Conservation (phyloP, 1,140 invertebrate genomes). For the Scaptomyza graminum region DNA sequence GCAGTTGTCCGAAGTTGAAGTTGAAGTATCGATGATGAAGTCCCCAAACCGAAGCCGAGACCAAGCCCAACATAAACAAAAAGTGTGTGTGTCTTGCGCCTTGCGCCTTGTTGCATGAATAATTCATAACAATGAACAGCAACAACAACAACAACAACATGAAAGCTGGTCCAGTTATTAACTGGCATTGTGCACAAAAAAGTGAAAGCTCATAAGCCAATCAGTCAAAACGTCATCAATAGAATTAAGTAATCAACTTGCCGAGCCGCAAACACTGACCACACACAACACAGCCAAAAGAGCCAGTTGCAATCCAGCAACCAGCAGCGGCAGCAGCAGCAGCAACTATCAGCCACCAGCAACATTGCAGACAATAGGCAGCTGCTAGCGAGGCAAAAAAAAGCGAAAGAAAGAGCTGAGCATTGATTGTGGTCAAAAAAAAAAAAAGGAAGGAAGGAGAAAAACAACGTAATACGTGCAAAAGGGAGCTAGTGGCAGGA, state of each 20-base stretch:
- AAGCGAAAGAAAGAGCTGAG: conserved; percentile 21
- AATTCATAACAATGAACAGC: conserved; percentile 71
- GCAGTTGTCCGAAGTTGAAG: conserved; percentile 25
- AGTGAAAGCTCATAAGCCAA: conserved; percentile 83
- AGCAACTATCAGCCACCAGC: background rate
- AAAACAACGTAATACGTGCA: conserved; percentile 47
- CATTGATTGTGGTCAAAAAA: conserved; percentile 77
- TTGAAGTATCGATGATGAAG: conserved; percentile 54
- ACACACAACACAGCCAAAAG: conserved; percentile 66
- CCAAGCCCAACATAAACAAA: conserved; percentile 25
- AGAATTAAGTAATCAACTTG: conserved; percentile 83
- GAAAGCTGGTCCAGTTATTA: conserved; percentile 66
- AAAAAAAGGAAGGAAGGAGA: too few relatives aligned
- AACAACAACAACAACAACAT: conserved; percentile 33
- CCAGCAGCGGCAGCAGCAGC: conserved; percentile 22
- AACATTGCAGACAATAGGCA: conserved; percentile 47
- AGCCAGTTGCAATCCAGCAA: conserved; percentile 17
- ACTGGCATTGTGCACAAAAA: conserved; percentile 66
- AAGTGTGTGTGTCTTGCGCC: conserved; percentile 46
- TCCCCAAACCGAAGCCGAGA: conserved; percentile 46
- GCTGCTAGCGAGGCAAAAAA: conserved; percentile 24
- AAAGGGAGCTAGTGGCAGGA: conserved; percentile 60
- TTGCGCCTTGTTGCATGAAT: conserved; percentile 76
- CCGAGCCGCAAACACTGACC: conserved; percentile 69
- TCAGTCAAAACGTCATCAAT: conserved; percentile 83